These are phyloP conservation scores for Drosophila malerkotliana DNA, from an alignment of 1,140 invertebrate species.

Conservation along the genomic window DNA sequence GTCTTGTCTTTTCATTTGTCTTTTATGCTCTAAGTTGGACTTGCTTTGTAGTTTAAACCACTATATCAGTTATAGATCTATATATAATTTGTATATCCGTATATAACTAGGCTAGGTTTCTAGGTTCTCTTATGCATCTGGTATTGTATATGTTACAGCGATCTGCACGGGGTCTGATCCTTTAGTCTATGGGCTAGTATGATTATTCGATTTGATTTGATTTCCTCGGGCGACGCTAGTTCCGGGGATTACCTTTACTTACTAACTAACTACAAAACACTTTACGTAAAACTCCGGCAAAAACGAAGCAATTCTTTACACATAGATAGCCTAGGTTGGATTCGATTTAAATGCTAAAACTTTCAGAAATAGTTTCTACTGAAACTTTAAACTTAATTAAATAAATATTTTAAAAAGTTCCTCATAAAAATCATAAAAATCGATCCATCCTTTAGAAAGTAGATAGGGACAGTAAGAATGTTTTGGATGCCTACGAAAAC, in stretches of 20 bases:
- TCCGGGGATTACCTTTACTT: conserved; percentile 24
- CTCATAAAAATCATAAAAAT: background rate
- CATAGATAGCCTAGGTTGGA: conserved; percentile 16
- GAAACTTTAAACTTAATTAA: too few relatives aligned
- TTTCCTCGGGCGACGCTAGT: conserved; percentile 7
- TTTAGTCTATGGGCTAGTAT: conserved; percentile 67
- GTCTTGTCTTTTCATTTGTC: conserved; percentile 7
- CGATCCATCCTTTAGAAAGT: conserved; percentile 11
- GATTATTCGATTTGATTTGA: conserved; percentile 2
- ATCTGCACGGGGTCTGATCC: conserved; percentile 58
- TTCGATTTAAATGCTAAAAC: background rate
- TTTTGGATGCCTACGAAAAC: conserved; percentile 33
- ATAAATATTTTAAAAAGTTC: too few relatives aligned
- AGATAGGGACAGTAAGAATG: background rate
- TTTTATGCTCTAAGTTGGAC: conserved; percentile 64
- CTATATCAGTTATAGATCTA: conserved; percentile 55
- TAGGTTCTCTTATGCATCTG: conserved; percentile 50
- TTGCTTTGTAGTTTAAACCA: conserved; percentile 61
- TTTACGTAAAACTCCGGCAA: conserved; percentile 27
- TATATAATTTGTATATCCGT: conserved; percentile 63
- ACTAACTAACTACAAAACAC: conserved; percentile 43
- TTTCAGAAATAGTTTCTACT: too few relatives aligned
- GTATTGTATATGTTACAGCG: conserved; percentile 79
- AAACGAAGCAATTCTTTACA: conserved; percentile 41
- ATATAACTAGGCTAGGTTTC: conserved; percentile 58